Evolutionary conservation across 2,797 vertebrate genomes (phyloP), one percentile per base, ranked within the genome.

Genomic region (Anguilla anguilla): DNA sequence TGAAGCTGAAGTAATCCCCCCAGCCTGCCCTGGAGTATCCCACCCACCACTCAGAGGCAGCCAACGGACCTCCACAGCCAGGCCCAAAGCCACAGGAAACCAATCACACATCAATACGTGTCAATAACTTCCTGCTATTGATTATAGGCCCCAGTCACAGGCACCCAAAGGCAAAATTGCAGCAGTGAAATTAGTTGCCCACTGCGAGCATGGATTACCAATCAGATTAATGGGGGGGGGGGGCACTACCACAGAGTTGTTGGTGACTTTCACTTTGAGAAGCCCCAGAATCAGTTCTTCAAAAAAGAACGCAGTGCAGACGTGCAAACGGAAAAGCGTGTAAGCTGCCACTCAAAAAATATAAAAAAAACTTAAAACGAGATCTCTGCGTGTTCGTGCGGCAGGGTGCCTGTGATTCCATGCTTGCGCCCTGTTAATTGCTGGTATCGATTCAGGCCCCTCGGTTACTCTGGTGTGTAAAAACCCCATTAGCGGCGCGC

Each of bases 81-180:
- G 83, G 31, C 25, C n/a, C 28, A 35, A 53, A 25, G 43, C 19
- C 13, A 82, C 79, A 7, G 79, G 43, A 39, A 82, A 31, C 83
- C 51, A 59, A 84, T 57, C 83, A 19, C 83, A n/a, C 1, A 84
- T 84, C 83, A 46, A 84, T 57, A 53, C 10, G 13, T 84, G 57
- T 84, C 25, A 35, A 83, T 57, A 31, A 57, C 51, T 28, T 39
- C 83, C 83, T 57, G 39, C 19, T 9, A 81, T 46, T 81, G 77
- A 81, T 35, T 43, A 0, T 43, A 2, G 31, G 28, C 28, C 2
- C 10, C 72, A 17, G 72, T 1, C 6, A 22, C 3, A 31, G 72
- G 31, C 28, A 39, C 31, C 35, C 15, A 31, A 39, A 77, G 28
- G 15, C 35, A 39, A 15, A 35, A 39, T 17, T 77, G 72, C 22